Percentiles rank a stretch among this genome's conserved stretches.
These are phyloP conservation scores for Antechinus flavipes DNA, from an alignment of 2,113 vertebrate species.

Conservation along the genomic window DNA sequence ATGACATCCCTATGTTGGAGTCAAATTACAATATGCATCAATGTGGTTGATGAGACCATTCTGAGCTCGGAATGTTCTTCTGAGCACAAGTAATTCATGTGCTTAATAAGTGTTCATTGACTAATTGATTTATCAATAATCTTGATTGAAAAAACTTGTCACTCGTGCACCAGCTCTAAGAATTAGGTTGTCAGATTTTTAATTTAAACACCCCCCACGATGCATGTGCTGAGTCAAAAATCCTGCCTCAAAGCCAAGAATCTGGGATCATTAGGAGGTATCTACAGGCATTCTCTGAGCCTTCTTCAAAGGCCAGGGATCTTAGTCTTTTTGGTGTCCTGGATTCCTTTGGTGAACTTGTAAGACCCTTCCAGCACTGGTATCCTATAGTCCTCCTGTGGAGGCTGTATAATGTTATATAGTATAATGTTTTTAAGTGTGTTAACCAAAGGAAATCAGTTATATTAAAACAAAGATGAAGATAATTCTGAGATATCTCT, in stretches of 20 bases:
- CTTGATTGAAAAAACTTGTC: not conserved
- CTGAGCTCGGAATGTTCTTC: no score
- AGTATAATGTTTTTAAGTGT: not conserved
- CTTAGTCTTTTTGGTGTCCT: not conserved
- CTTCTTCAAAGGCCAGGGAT: not conserved
- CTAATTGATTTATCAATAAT: not conserved
- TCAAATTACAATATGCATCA: no score
- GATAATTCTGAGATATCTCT: not conserved
- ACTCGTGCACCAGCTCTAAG: not conserved
- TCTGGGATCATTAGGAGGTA: not conserved
- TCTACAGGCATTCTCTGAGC: not conserved
- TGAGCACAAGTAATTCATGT: no score
- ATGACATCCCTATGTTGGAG: no score
- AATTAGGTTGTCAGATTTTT: not conserved
- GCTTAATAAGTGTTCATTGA: not conserved
- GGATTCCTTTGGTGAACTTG: not conserved
- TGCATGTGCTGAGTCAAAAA: not conserved
- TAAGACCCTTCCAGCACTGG: not conserved
- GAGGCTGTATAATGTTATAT: not conserved
- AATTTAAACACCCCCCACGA: not conserved
- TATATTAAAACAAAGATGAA: not conserved
- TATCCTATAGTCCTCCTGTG: not conserved
- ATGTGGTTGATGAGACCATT: no score
- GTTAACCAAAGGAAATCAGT: not conserved
- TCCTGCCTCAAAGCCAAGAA: not conserved